Conservation (phyloP, 2,113 vertebrate species). For the Psophia crepitans region DNA sequence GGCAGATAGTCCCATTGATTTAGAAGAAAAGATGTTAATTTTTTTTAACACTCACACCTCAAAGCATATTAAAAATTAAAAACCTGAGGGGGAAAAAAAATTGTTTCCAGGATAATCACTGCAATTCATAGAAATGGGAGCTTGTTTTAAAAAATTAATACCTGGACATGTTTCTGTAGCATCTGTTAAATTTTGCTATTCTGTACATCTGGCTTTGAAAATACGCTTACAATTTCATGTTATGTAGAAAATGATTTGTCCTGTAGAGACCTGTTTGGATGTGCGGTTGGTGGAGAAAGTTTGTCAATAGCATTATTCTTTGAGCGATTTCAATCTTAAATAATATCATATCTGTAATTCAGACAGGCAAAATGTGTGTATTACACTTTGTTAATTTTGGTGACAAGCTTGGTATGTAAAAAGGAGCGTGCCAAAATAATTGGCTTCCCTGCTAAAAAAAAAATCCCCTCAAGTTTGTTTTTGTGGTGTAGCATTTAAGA, state of each 20-base stretch:
- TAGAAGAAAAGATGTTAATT: neutral
- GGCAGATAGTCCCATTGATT: neutral
- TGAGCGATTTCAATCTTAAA: neutral
- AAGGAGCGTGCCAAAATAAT: neutral
- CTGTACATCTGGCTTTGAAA: neutral
- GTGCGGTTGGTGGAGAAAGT: neutral
- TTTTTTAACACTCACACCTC: neutral
- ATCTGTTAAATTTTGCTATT: neutral
- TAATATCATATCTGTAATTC: neutral
- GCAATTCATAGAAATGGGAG: neutral
- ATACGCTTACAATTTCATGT: neutral
- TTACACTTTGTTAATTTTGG: neutral
- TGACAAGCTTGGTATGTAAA: neutral
- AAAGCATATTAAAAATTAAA: neutral
- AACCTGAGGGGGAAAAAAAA: accelerated
- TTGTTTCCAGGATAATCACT: neutral
- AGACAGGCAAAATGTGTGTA: neutral
- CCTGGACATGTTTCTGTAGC: neutral
- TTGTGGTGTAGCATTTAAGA: neutral
- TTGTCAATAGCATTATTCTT: neutral
- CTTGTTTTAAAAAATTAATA: neutral
- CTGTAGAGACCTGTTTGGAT: neutral
- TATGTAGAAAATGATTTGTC: neutral
- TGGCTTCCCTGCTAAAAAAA: neutral
- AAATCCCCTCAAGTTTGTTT: neutral